Percentiles rank a stretch among this genome's conserved stretches.
Evolutionary conservation across 2,888 invertebrate genomes (phyloP).

Genomic region (Brachypterus glaber): DNA sequence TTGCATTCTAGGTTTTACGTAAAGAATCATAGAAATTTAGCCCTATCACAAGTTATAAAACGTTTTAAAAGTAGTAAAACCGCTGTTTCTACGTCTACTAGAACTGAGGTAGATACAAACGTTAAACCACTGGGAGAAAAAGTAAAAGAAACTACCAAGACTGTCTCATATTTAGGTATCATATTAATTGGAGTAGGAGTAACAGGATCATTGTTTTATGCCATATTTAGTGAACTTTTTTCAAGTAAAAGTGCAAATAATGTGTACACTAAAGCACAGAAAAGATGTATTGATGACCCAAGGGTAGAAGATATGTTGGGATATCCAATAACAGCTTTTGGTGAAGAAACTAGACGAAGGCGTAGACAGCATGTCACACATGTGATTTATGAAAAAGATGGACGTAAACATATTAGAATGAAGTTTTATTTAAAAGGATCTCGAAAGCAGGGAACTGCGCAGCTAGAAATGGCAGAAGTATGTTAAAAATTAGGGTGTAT

Average conservation of each 20-base stretch:
- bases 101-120: slow-evolving; percentile 38
- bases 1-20: too few relatives aligned
- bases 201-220: slow-evolving; percentile 73
- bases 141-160: slow-evolving; percentile 86
- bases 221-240: slow-evolving; percentile 77
- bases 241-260: slow-evolving; percentile 80
- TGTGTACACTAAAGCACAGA: slow-evolving; percentile 69
- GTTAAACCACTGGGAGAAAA: slow-evolving; percentile 61
- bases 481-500: slow-evolving; percentile 17
- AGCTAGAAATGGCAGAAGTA: slow-evolving; percentile 80
- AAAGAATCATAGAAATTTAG: too few relatives aligned
- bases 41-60: slow-evolving; percentile 13
- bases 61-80: slow-evolving; percentile 17
- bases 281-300: slow-evolving; percentile 64
- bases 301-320: slow-evolving; percentile 76
- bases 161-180: slow-evolving; percentile 73
- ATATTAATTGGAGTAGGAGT: slow-evolving; percentile 65
- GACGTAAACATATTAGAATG: slow-evolving; percentile 74
- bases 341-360: slow-evolving; percentile 76
- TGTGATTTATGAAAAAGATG: slow-evolving; percentile 58
- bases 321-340: slow-evolving; percentile 80
- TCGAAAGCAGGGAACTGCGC: slow-evolving; percentile 71
- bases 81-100: neutral
- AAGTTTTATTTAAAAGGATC: slow-evolving; percentile 82
- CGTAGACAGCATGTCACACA: slow-evolving; percentile 63